Evolutionary conservation across 1,140 invertebrate species (phyloP), one percentile per base, ranked within the genome.

Genomic region (Drosophila triauraria): DNA sequence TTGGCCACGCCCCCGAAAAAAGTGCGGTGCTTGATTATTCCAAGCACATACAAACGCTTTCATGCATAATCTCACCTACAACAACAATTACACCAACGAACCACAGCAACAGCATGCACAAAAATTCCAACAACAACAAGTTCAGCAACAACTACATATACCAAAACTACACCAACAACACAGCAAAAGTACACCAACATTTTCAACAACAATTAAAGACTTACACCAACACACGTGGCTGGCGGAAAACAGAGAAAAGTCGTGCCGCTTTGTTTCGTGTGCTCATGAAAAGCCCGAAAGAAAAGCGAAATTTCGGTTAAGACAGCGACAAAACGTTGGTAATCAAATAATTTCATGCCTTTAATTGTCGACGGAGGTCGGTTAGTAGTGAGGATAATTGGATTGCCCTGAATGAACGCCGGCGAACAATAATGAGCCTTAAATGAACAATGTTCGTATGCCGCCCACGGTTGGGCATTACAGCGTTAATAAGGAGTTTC

Each of bases 291-390:
- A 51, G 43, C 51, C n/a, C 46, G 38, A 77, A 86, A 82, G 83
- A 86, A 86, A 87, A 83, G 83, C 84, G 77, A 88, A 87, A 88
- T 78, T 84, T 75, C 78, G 74, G 50, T 62, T 44, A 50, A 69
- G 64, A 80, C 71, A 82, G 54, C 76, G 82, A 82, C 69, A 82
- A 83, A 80, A 78, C 70, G 70, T 50, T 72, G 84, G 84, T 88
- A 87, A 88, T 87, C 80, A 88, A 87, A 87, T 87, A 88, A 88
- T 87, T 88, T 84, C 84, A 80, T 80, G 64, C 72, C 61, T 88
- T 88, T 87, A 87, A 87, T 87, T 87, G 83, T 75, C 80, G 40
- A 5, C 47, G 44, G 57, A 51, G 48, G 38, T 76, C 47, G 74
- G 51, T 76, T 62, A 58, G 63, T 62, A 61, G 63, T 42, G 60